A percentile compares a stretch with the other conserved stretches of the same genome.
These are phyloP conservation scores for Bos javanicus DNA, from an alignment of 2,113 vertebrate genomes.

Conservation along the genomic window DNA sequence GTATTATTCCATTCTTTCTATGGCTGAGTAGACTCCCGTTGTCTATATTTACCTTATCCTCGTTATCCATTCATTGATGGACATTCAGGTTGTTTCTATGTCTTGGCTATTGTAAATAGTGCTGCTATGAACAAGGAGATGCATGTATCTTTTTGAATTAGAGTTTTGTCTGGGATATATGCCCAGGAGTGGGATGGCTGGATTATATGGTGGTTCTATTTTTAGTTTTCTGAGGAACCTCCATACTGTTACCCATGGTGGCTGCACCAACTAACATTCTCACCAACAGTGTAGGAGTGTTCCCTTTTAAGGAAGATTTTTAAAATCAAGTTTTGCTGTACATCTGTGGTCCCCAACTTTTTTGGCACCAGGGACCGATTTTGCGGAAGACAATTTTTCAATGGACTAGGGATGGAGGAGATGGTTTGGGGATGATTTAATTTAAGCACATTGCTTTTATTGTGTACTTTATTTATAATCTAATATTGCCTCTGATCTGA, in stretches of 20 bases:
- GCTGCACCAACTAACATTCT: background rate
- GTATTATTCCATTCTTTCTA: background rate
- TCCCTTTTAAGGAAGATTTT: background rate
- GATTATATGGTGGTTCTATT: background rate
- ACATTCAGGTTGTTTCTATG: background rate
- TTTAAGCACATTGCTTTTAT: background rate
- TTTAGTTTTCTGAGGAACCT: background rate
- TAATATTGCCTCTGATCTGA: background rate
- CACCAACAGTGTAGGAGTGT: background rate
- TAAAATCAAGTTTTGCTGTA: background rate
- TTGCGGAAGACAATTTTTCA: background rate
- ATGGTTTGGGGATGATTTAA: background rate
- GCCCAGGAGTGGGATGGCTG: background rate
- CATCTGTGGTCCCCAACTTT: background rate
- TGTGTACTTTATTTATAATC: background rate
- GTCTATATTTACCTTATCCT: background rate
- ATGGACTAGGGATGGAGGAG: background rate
- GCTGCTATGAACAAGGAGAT: background rate
- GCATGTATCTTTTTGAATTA: background rate
- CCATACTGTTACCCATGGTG: background rate
- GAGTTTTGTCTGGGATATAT: background rate
- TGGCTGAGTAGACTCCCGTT: background rate
- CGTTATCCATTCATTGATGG: background rate
- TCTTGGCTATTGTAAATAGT: background rate
- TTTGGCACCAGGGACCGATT: background rate